A percentile compares a stretch with the other conserved stretches of the same genome.
These are phyloP conservation scores for Dione vanillae DNA, from an alignment of 2,888 invertebrate species.

Conservation along the genomic window DNA sequence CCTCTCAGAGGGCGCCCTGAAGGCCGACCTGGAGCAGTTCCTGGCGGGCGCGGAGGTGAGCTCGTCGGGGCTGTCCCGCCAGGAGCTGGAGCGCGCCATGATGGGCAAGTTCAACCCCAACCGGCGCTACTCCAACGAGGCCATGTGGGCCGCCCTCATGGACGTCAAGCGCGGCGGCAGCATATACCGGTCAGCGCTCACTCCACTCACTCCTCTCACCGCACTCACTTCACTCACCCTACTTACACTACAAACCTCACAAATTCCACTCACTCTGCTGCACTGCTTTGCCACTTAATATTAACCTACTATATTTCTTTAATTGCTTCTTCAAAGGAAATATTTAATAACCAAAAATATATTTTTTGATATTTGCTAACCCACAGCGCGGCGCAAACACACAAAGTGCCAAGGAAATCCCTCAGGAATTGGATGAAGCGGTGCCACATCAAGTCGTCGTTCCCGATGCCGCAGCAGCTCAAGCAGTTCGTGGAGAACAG, in stretches of 20 bases:
- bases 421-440: constrained; percentile 86
- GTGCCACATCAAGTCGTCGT: constrained; percentile 84
- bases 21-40: constrained; percentile 80
- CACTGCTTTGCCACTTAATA: too few species aligned
- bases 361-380: not conserved
- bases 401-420: constrained; percentile 85
- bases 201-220: not conserved
- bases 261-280: too few species aligned
- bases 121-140: constrained; percentile 79
- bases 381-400: constrained; percentile 83
- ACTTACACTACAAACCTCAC: too few species aligned
- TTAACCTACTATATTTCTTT: too few species aligned
- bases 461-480: constrained; percentile 84
- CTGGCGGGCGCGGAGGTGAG: constrained; percentile 79
- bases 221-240: too few species aligned
- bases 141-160: constrained; percentile 85
- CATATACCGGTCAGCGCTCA: constrained; percentile 78
- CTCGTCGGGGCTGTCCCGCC: constrained; percentile 77
- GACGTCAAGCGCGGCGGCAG: constrained; percentile 85
- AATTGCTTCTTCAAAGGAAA: too few species aligned
- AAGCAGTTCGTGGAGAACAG: constrained; percentile 84
- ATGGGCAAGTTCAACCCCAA: constrained; percentile 83
- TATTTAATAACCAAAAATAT: too few species aligned
- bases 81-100: constrained; percentile 79
- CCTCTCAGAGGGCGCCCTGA: constrained; percentile 75